Evolutionary conservation across 2,113 vertebrate species (phyloP).

Genomic region (Ranitomeya variabilis): DNA sequence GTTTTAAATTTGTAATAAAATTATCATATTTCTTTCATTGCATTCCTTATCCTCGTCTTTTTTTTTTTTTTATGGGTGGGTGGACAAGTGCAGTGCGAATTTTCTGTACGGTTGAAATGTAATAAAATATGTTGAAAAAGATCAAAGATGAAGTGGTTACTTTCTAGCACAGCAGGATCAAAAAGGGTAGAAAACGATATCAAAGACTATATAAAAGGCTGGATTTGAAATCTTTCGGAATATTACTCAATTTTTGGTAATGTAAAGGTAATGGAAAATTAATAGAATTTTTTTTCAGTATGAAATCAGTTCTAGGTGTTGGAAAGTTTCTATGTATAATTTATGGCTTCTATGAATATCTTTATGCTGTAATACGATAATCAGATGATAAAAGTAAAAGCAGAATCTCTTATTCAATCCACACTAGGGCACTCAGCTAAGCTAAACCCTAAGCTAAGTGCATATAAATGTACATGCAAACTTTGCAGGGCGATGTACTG

Average conservation of each 20-base stretch:
- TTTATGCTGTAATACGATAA: neutral
- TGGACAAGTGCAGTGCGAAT: neutral
- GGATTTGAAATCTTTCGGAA: slow-evolving; percentile 5
- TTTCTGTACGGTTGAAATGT: neutral
- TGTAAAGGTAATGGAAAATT: slow-evolving; percentile 18
- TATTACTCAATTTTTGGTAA: slow-evolving; percentile 6
- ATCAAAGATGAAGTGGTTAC: slow-evolving; percentile 26
- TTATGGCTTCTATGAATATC: neutral
- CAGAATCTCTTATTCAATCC: neutral
- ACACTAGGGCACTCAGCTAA: neutral
- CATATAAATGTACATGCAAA: neutral
- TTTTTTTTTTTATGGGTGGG: neutral
- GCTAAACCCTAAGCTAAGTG: neutral
- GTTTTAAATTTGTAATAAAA: neutral
- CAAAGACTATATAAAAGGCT: slow-evolving; percentile 16
- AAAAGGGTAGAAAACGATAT: neutral
- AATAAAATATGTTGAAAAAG: slow-evolving; percentile 32
- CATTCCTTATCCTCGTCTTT: neutral
- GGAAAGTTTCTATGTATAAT: neutral
- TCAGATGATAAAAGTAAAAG: neutral
- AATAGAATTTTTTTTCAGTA: neutral
- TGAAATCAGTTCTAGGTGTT: neutral
- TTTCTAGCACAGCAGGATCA: slow-evolving; percentile 3
- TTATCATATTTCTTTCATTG: neutral
- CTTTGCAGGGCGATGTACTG: too few relatives aligned